Evolutionary conservation across 2,797 vertebrate genomes (phyloP).

Genomic region (Esox masquinongy): DNA sequence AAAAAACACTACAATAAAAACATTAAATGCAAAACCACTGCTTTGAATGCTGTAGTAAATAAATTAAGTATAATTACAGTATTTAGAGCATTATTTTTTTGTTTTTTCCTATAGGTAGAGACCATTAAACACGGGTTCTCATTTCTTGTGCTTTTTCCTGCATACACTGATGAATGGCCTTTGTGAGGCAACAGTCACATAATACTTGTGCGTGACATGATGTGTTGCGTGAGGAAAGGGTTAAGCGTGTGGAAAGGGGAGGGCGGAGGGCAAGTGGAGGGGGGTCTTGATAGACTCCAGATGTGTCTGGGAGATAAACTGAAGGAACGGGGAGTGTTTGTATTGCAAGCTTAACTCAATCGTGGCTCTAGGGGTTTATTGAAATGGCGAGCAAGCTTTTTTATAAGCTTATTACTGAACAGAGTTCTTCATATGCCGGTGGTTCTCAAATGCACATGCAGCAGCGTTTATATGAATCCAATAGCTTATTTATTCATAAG

Average conservation of each 20-base stretch:
- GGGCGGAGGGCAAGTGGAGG: conserved; percentile 32
- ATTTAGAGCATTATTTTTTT: no score
- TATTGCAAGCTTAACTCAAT: conserved; percentile 75
- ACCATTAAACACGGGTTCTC: conserved; percentile 35
- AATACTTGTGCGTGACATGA: conserved; percentile 67
- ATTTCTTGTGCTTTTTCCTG: conserved; percentile 46
- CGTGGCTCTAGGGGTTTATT: conserved; percentile 75
- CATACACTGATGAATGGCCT: conserved; percentile 51
- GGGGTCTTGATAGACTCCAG: conserved; percentile 82
- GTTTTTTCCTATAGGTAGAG: conserved; percentile 22
- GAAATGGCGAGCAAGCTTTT: conserved; percentile 69
- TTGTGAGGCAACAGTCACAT: conserved; percentile 56
- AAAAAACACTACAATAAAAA: no score
- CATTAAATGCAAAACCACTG: no score
- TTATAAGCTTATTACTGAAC: conserved; percentile 70
- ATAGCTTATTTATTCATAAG: conserved; percentile 52
- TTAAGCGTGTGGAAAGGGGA: conserved; percentile 79
- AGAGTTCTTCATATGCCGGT: conserved; percentile 50
- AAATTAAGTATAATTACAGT: no score
- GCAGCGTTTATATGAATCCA: conserved; percentile 66
- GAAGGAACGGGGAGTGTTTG: conserved; percentile 81
- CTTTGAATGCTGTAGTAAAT: no score
- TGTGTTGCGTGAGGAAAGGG: conserved; percentile 77
- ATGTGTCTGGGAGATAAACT: conserved; percentile 87
- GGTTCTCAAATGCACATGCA: conserved; percentile 47